phyloP scores from a whole-genome alignment of 1,140 invertebrate species.

The Sesamia nonagrioides region DNA sequence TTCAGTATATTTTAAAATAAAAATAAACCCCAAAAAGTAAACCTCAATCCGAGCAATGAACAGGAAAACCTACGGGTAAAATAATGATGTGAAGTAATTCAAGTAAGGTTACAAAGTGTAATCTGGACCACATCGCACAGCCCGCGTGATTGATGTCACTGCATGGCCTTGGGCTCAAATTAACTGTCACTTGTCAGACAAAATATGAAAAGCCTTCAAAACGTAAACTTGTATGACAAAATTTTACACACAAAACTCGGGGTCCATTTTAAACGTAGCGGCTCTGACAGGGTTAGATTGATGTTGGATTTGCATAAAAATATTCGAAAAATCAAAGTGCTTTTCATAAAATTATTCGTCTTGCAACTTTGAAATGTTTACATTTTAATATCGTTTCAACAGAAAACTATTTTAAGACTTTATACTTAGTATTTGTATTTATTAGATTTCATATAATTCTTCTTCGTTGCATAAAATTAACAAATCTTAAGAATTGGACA shows the following conservation, averaged over 20 bases:
- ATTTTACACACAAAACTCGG: conserved; percentile 26
- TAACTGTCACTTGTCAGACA: conserved; percentile 52
- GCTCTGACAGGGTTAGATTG: conserved; percentile 46
- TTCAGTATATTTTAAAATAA: background rate
- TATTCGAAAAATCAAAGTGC: too few relatives aligned
- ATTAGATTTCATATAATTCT: too few relatives aligned
- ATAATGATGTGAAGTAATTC: conserved; percentile 25
- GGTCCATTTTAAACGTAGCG: conserved; percentile 23
- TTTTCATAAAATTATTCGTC: too few relatives aligned
- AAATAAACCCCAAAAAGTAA: background rate
- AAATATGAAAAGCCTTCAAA: conserved; percentile 49
- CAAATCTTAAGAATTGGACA: too few relatives aligned
- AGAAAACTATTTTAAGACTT: too few relatives aligned
- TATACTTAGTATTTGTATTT: too few relatives aligned
- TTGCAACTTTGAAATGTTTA: too few relatives aligned
- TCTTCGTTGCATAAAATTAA: too few relatives aligned
- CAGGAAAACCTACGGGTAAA: background rate
- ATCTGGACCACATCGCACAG: conserved; percentile 44
- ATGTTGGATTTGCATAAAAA: conserved; percentile 10
- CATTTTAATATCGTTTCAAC: too few relatives aligned
- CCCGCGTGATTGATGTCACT: conserved; percentile 51
- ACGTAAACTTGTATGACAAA: conserved; percentile 41
- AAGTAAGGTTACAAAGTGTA: conserved; percentile 39
- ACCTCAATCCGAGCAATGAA: background rate
- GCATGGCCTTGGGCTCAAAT: conserved; percentile 45